Evolutionary conservation across 1,140 invertebrate species (phyloP).

Genomic region (Drosophila kohkoa): DNA sequence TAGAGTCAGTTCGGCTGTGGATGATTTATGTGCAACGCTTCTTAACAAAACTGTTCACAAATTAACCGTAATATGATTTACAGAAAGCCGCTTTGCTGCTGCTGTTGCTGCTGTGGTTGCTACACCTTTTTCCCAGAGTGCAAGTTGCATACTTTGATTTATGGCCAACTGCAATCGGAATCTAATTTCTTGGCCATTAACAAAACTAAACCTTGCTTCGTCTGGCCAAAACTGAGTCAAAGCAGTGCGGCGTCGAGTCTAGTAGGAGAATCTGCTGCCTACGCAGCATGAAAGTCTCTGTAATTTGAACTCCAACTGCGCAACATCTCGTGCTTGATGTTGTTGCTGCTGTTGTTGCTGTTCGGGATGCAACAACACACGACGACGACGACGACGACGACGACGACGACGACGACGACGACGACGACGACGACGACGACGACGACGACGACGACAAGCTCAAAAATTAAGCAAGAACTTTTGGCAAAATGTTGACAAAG

Average conservation of each 20-base stretch:
- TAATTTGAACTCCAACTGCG: conserved; percentile 42
- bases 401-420: too few species aligned
- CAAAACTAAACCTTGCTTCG: conserved; percentile 68
- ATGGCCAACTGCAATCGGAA: conserved; percentile 77
- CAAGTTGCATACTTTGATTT: conserved; percentile 65
- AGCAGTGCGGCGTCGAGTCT: conserved; percentile 25
- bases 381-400: too few species aligned
- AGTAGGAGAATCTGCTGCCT: conserved; percentile 50
- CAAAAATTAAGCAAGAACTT: conserved; percentile 52
- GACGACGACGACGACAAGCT: conserved; percentile 42
- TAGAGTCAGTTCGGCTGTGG: conserved; percentile 14
- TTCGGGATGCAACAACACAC: conserved; percentile 13
- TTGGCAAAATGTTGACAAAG: conserved; percentile 74
- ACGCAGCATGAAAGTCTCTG: conserved; percentile 44
- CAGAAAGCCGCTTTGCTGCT: conserved; percentile 59
- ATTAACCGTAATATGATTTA: conserved; percentile 78
- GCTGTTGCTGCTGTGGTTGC: conserved; percentile 27
- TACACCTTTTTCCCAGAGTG: conserved; percentile 44
- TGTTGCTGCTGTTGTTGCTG: too few species aligned
- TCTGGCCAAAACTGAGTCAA: conserved; percentile 24
- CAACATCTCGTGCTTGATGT: not conserved
- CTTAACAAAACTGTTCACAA: conserved; percentile 78
- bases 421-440: too few species aligned
- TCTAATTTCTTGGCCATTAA: conserved; percentile 83
- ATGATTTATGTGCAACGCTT: conserved; percentile 71